Evolutionary conservation across 2,113 vertebrate genomes (phyloP), one percentile per base, ranked within the genome.

Genomic region (Trichomycterus rosablanca): DNA sequence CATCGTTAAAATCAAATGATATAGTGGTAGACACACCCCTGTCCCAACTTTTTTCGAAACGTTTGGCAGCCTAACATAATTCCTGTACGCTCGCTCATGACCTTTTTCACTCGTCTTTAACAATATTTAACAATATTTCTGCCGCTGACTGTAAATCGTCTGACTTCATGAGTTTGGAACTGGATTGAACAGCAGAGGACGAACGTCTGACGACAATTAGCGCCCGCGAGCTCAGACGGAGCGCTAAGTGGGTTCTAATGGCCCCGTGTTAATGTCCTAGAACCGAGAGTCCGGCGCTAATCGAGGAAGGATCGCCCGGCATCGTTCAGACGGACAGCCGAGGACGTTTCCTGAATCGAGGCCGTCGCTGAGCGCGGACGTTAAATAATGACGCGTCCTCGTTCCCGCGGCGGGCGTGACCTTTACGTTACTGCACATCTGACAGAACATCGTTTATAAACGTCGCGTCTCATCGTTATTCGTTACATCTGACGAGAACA

Each of bases 361-460:
- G 45, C 40, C 19, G 43, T 40, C 37, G 43, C 53, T 58, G 14
- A 42, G 24, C 34, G 65, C 19, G 45, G 12, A 54, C 40, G 22
- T 55, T 26, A 60, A 68, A 63, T 59, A 70, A 70, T 63, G 62
- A 45, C 26, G 23, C 51, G 23, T 50, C 49, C 45, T 66, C 71
- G 73, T 71, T 60, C 35, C 51, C 19, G 46, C 66, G 67, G 71
- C 49, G 65, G 48, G 42, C 22, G 68, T 68, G 58, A 66, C 65
- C 71, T 76, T 74, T 76, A 57, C 42, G 35, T 51, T 61, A 63
- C 68, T 35, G 34, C 68, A 68, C 30, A 53, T 63, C 37, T 22
- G 23, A 50, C 49, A 45, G 55, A 54, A 68, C 35, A 46, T 59
- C 42, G 43, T 48, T 28, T 64, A 49, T 66, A 68, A 55, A 26